Evolutionary conservation across 2,888 invertebrate species (phyloP).

Genomic region (Nymphalis urticae): DNA sequence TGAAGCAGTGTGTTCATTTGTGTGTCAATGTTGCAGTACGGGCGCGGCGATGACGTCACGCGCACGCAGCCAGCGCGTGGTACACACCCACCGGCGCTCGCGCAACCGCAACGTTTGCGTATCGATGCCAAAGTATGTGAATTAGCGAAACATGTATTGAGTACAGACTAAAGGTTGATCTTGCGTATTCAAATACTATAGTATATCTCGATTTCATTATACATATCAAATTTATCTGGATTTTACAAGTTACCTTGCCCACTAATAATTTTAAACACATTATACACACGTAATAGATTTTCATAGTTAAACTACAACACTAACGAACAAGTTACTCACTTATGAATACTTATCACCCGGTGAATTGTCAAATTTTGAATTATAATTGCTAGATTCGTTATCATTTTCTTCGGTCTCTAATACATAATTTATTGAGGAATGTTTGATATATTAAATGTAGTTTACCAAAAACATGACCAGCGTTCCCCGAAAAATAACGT

Average conservation of each 20-base stretch:
- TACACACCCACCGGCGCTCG: slow-evolving; percentile 41
- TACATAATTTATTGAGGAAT: no score
- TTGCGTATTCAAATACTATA: slow-evolving; percentile 2
- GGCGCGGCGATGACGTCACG: slow-evolving; percentile 52
- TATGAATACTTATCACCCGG: no score
- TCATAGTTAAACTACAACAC: no score
- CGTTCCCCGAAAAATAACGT: no score
- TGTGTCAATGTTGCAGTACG: slow-evolving; percentile 46
- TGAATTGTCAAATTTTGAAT: no score
- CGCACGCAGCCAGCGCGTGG: slow-evolving; percentile 52
- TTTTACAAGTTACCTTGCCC: not conserved
- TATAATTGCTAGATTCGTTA: no score
- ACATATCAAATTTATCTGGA: not conserved
- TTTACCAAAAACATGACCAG: no score
- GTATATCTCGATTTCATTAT: not conserved
- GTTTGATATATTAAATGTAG: no score
- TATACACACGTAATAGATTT: no score
- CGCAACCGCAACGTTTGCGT: slow-evolving; percentile 11
- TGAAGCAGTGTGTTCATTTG: slow-evolving; percentile 28
- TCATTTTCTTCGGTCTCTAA: no score
- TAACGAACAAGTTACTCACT: no score
- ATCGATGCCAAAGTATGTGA: slow-evolving; percentile 2
- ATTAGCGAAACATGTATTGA: slow-evolving; percentile 5
- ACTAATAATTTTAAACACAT: no score
- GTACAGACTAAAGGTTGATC: slow-evolving; percentile 15